Evolutionary conservation across 30 jellyfish, hydroid and myxozoan species (phyloP).

Genomic region (Mastigias papua): DNA sequence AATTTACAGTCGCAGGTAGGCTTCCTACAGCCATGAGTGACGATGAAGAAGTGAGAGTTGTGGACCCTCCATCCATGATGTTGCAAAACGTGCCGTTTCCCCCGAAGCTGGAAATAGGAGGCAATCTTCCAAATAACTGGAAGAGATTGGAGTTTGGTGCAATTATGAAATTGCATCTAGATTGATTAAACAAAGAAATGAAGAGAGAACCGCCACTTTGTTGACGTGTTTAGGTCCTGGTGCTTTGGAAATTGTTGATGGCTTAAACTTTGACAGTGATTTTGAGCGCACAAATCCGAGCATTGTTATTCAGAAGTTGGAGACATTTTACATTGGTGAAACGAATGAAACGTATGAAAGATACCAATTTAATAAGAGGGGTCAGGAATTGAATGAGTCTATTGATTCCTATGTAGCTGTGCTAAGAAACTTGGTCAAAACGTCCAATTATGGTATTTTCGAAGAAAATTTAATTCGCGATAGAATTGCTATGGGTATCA

Average conservation of each 20-base stretch:
- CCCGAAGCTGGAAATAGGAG: conserved; percentile 23
- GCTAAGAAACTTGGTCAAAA: conserved; percentile 25
- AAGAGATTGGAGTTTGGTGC: conserved; percentile 30
- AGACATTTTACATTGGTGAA: conserved; percentile 16
- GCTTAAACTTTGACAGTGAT: conserved; percentile 16
- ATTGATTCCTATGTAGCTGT: conserved; percentile 24
- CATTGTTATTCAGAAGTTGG: conserved; percentile 5
- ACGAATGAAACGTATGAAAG: conserved; percentile 25
- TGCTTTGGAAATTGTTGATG: conserved; percentile 28
- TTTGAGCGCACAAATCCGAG: conserved; percentile 24
- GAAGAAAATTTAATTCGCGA: conserved; percentile 22
- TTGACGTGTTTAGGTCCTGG: conserved; percentile 37
- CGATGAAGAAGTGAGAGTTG: conserved; percentile 30
- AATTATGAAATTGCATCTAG: conserved; percentile 22
- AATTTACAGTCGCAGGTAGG: conserved; percentile 24
- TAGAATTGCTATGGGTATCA: conserved; percentile 31
- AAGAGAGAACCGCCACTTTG: conserved; percentile 40
- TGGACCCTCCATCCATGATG: conserved; percentile 23
- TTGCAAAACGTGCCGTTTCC: conserved; percentile 38
- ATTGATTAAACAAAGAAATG: conserved; percentile 18
- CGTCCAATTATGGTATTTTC: conserved; percentile 18
- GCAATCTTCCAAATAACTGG: conserved; percentile 19
- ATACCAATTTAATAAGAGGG: conserved; percentile 31
- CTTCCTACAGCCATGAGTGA: conserved; percentile 29
- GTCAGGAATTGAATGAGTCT: conserved; percentile 28